phyloP scores from a whole-genome alignment of 2,797 vertebrate species.

The Cossypha niveicapilla region DNA sequence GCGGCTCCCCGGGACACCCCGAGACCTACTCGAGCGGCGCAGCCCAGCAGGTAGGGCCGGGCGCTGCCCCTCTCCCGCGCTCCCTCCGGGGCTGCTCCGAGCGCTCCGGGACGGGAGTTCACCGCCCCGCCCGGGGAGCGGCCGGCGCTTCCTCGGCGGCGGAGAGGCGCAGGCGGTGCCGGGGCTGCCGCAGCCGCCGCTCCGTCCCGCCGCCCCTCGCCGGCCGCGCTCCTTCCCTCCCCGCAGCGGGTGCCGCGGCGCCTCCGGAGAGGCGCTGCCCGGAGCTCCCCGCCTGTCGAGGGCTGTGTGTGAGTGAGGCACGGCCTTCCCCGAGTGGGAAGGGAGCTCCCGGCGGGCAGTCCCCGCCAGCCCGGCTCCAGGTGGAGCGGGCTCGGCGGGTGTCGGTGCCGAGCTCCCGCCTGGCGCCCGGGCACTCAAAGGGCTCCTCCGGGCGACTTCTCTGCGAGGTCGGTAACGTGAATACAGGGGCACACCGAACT shows the following conservation, averaged over 20 bases:
- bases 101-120: not conserved
- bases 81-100: not conserved
- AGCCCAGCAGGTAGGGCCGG: constrained; percentile 60
- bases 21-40: constrained; percentile 90
- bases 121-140: not conserved
- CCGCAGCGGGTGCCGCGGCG: not conserved
- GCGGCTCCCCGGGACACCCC: constrained; percentile 91
- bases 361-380: not conserved
- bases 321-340: not conserved
- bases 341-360: not conserved
- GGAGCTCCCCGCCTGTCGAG: not conserved
- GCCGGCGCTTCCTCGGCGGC: not conserved
- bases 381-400: not conserved
- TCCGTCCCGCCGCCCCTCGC: not conserved
- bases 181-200: not conserved
- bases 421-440: not conserved
- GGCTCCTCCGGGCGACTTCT: not conserved
- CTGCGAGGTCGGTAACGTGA: not conserved
- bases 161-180: not conserved
- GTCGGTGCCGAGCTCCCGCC: not conserved
- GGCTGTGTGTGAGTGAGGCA: not conserved
- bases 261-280: not conserved
- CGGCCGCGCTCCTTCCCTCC: too few species aligned
- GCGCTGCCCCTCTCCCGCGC: not conserved
- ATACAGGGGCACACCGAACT: not conserved